Base-by-base conservation (phyloP, 1,140 invertebrate species). In the Druon quercuslanigerum region DNA sequence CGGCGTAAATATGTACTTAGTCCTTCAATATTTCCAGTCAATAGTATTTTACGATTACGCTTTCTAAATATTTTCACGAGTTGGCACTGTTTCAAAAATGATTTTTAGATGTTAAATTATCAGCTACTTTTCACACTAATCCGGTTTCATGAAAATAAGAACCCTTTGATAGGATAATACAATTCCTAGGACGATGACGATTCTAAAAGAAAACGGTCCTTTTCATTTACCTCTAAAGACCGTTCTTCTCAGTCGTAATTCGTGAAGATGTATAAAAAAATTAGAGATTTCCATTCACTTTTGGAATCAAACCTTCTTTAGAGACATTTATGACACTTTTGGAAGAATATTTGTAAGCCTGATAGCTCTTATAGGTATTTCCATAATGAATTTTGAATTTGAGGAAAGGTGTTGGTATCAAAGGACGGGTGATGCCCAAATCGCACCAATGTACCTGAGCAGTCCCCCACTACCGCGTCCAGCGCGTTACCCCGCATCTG, bases 71-170 rank as follows among this genome's bases (percentile, higher is more conserved):
- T 16, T 66, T 66, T 16, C n/a, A 66, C n/a, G n/a, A n/a, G 16
- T 66, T 66, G 60, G 60, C 60, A 66, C 60, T 66, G 60, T 40
- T 66, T 66, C 60, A 25, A 66, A 40, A 66, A 46, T 46, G 60
- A 40, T n/a, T 4, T 33, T 33, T 16, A 6, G 60, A 40, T n/a
- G 12, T 33, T 33, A 4, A 9, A 12, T 14, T 40, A 40, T 66
- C 40, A 33, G 60, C 60, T 66, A 66, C 25, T 66, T 66, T 40
- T 13, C 40, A 1, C 40, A 46, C 40, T 46, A 46, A 46, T 46
- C 40, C 9, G 40, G 40, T 66, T 66, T 46, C 14, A 13, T 16
- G 33, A 9, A n/a, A 66, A 66, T 40, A 54, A 54, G 40, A 46
- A 46, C 40, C 4, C 2, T 46, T 46, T 54, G 8, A 54, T 17